Evolutionary conservation across 2,888 invertebrate species (phyloP).

Genomic region (Pocota personata): DNA sequence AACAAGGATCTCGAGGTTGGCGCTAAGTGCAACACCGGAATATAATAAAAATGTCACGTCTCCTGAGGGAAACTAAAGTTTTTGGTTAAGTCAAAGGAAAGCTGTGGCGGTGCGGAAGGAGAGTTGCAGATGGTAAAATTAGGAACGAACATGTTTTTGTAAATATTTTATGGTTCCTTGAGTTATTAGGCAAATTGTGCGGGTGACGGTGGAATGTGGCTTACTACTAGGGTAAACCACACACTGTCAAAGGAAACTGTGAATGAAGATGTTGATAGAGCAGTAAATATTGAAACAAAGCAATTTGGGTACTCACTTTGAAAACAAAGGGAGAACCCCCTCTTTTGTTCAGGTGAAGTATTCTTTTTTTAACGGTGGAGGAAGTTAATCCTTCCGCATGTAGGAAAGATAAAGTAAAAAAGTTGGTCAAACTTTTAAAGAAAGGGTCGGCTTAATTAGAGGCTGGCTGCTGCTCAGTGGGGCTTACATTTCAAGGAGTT

Average conservation of each 20-base stretch:
- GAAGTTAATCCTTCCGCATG: neutral
- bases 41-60: constrained; percentile 64
- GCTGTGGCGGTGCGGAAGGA: neutral
- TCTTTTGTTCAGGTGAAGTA: neutral
- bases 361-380: neutral
- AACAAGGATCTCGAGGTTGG: constrained; percentile 8
- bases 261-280: neutral
- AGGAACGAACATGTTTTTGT: neutral
- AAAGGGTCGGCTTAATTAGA: neutral
- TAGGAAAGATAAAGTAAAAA: neutral
- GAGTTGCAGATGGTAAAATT: neutral
- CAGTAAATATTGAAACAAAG: neutral
- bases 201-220: neutral
- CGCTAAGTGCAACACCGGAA: constrained; percentile 41
- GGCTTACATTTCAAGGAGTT: too few species aligned
- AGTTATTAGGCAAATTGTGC: constrained; percentile 47
- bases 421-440: neutral
- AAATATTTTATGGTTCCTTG: constrained; percentile 9
- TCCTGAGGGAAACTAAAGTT: constrained; percentile 39
- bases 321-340: neutral
- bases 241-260: neutral
- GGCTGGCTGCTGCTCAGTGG: neutral
- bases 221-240: neutral
- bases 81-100: constrained; percentile 11
- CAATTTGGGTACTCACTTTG: constrained; percentile 2